Percentiles rank a stretch among this genome's conserved stretches.
Conservation (phyloP, 2,888 invertebrate genomes). For the Drosophila nr. medialis region DNA sequence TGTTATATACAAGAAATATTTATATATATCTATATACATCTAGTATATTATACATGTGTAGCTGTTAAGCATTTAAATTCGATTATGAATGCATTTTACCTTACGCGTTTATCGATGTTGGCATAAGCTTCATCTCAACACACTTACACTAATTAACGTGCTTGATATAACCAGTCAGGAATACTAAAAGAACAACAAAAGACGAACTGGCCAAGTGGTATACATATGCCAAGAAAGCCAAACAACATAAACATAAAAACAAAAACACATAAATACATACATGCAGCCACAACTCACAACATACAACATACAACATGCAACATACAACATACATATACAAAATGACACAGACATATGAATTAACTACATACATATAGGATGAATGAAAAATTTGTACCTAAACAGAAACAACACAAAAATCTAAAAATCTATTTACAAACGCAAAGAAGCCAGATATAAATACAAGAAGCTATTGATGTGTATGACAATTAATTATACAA, state of each 20-base stretch:
- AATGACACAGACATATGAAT: slow-evolving; percentile 41
- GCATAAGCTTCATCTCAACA: slow-evolving; percentile 28
- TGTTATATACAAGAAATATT: slow-evolving; percentile 45
- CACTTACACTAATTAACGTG: slow-evolving; percentile 59
- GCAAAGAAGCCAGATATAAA: slow-evolving; percentile 19
- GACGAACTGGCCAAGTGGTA: slow-evolving; percentile 62
- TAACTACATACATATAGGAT: slow-evolving; percentile 28
- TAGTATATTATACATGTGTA: slow-evolving; percentile 63
- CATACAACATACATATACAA: slow-evolving; percentile 49
- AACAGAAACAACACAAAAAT: slow-evolving; percentile 32
- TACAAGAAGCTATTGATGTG: slow-evolving; percentile 68
- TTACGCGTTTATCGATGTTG: slow-evolving; percentile 64
- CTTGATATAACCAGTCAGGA: slow-evolving; percentile 57
- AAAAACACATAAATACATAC: slow-evolving; percentile 4
- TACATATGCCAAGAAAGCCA: slow-evolving; percentile 67
- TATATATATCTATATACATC: slow-evolving; percentile 40
- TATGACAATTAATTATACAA: slow-evolving; percentile 79
- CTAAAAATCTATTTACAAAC: slow-evolving; percentile 60
- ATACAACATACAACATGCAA: slow-evolving; percentile 31
- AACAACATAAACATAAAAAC: slow-evolving; percentile 6
- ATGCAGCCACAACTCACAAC: slow-evolving; percentile 13
- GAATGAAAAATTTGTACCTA: slow-evolving; percentile 72
- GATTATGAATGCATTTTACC: slow-evolving; percentile 69
- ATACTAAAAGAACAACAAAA: slow-evolving; percentile 4
- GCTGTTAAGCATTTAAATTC: slow-evolving; percentile 72